Evolutionary conservation across 1,140 invertebrate species (phyloP).

Genomic region (Oncopeltus fasciatus): DNA sequence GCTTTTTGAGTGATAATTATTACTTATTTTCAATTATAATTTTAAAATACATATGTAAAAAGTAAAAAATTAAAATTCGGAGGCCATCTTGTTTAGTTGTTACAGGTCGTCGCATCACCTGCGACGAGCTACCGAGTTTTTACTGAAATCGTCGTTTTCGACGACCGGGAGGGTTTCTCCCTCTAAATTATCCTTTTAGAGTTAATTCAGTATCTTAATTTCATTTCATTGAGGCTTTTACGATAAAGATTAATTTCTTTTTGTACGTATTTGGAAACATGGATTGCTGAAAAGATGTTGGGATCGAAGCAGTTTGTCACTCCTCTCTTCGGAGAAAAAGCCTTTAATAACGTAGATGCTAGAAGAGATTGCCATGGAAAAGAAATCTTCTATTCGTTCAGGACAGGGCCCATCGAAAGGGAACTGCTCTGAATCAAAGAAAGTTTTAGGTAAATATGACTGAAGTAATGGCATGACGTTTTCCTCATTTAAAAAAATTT

Average conservation of each 20-base stretch:
- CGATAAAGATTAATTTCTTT: constrained; percentile 31
- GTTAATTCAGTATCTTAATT: constrained; percentile 25
- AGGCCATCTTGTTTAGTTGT: constrained; percentile 18
- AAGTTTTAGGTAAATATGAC: constrained; percentile 50
- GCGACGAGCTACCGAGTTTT: constrained; percentile 40
- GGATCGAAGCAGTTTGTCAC: constrained; percentile 41
- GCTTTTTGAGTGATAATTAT: too few species aligned
- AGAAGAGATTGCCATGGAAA: constrained; percentile 46
- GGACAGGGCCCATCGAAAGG: constrained; percentile 44
- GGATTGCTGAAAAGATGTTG: constrained; percentile 64
- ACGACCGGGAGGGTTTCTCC: constrained; percentile 45
- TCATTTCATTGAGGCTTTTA: constrained; percentile 23
- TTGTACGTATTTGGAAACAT: constrained; percentile 45
- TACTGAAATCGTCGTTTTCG: constrained; percentile 39
- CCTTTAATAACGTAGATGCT: constrained; percentile 32
- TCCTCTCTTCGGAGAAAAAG: constrained; percentile 55
- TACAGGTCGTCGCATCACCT: constrained; percentile 45
- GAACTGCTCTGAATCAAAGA: constrained; percentile 46
- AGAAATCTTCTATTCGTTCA: constrained; percentile 46
- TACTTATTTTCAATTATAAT: too few species aligned
- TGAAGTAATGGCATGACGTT: too few species aligned
- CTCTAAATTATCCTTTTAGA: constrained; percentile 29
- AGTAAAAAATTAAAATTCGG: too few species aligned
- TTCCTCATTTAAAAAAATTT: too few species aligned
- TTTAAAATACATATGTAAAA: too few species aligned